Conservation (phyloP, 2,888 invertebrate species). For the Silvanus unidentatus region DNA sequence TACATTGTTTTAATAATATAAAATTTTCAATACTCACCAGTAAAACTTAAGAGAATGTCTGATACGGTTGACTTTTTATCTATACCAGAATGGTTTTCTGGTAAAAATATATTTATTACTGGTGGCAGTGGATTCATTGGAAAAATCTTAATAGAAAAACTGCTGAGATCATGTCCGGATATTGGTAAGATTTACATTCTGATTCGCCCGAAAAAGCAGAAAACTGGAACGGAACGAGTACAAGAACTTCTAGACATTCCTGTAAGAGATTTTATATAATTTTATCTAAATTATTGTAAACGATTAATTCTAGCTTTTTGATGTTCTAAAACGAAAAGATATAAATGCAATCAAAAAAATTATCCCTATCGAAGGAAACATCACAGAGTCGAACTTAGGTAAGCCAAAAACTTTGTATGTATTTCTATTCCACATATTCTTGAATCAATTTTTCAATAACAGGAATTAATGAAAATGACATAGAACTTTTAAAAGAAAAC, state of each 20-base stretch:
- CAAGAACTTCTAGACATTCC: constrained; percentile 52
- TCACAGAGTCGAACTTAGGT: constrained; percentile 21
- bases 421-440: not conserved
- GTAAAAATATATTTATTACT: constrained; percentile 71
- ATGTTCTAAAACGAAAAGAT: constrained; percentile 51
- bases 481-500: constrained; percentile 51
- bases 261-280: constrained; percentile 39
- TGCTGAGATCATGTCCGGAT: constrained; percentile 73
- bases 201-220: constrained; percentile 65
- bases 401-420: constrained; percentile 7
- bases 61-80: too few species aligned
- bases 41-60: too few species aligned
- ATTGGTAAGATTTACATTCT: constrained; percentile 70
- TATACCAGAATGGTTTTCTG: constrained; percentile 55
- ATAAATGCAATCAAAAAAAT: constrained; percentile 40
- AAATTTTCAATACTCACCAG: too few species aligned
- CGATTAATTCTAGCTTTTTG: constrained; percentile 43
- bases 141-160: constrained; percentile 82
- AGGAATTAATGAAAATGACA: constrained; percentile 52
- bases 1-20: too few species aligned
- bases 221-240: constrained; percentile 59
- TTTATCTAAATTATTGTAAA: not conserved
- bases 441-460: not conserved
- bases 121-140: constrained; percentile 88
- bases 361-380: constrained; percentile 20